Evolutionary conservation across 2,797 vertebrate species (phyloP), one percentile per base, ranked within the genome.

Genomic region (Oreochromis mossambicus): DNA sequence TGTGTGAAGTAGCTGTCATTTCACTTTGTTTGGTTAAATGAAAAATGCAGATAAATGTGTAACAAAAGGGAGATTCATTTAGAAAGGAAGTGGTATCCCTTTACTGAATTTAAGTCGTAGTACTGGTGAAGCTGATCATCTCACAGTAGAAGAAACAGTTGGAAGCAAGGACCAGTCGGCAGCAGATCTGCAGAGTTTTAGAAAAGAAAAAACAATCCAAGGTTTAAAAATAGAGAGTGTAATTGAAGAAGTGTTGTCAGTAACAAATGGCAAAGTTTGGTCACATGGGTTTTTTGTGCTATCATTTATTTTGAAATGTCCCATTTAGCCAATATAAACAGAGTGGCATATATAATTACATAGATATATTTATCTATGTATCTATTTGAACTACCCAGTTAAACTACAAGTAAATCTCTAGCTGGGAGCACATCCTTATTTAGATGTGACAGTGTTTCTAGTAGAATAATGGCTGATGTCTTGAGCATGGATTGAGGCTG

Each of bases 1-100:
- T 41, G 82, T 78, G 76, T 86, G 48, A 3, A 7, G 8, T 32
- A 2, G 9, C 10, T 19, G 83, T 89, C 9, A 61, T 92, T 92
- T 83, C 6, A 13, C 13, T 41, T 6, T 8, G 10, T 29, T 38
- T 1, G 17, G 1, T 75, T 50, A 50, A 8, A n/a, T 46, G 54
- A 56, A 26, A 56, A 29, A 56, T 26, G 21, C 55, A 56, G 24
- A 29, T 13, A 29, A 15, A 8, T 3, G 4, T 56, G 15, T 73
- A 11, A 46, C 41, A 46, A 5, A 29, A 8, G 5, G 15, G 17
- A 32, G 15, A 32, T 12, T 14, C 2, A 13, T 17, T 10, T 24
- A 29, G 15, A 70, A 4, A 32, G 3, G 13, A 2, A 36, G 9
- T 51, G 48, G 21, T 46, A 15, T 26, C 21, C 6, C 19, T 63